Conservation (phyloP, 2,113 vertebrate genomes). For the Glareola pratincola region DNA sequence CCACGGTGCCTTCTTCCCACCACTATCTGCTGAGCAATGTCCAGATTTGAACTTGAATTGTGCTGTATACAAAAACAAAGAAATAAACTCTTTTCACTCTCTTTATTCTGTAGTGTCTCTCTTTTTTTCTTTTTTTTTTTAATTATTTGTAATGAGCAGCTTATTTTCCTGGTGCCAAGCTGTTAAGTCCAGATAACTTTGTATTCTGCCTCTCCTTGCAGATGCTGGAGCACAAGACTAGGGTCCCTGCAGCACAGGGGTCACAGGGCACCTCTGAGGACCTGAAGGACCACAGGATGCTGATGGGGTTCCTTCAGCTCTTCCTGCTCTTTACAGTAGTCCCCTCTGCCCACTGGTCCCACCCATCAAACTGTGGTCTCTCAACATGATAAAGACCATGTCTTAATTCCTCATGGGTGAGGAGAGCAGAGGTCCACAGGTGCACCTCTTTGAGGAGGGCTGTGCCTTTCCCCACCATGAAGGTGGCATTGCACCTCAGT, state of each 20-base stretch:
- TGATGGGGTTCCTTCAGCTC: not conserved
- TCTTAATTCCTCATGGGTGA: not conserved
- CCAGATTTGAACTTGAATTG: constrained; percentile 29
- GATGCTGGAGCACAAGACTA: not conserved
- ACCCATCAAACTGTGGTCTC: too few species aligned
- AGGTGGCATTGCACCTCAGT: not conserved
- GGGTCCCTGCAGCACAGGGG: not conserved
- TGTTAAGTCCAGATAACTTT: not conserved
- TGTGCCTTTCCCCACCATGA: not conserved
- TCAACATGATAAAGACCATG: accelerated
- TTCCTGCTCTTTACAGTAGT: not conserved
- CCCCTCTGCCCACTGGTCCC: not conserved
- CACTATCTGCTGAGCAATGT: not conserved
- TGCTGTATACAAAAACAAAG: constrained; percentile 35
- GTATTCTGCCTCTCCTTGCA: not conserved
- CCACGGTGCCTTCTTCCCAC: not conserved
- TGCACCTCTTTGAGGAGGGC: not conserved
- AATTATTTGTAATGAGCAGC: not conserved
- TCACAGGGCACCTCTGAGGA: not conserved
- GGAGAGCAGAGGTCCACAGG: not conserved
- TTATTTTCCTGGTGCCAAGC: not conserved
- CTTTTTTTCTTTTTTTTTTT: not conserved
- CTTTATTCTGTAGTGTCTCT: not conserved
- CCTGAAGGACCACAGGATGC: not conserved
- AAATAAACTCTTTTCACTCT: constrained; percentile 28